Percentiles rank a stretch among this genome's conserved stretches.
Conservation (phyloP, 1,140 invertebrate species). For the Ptiloglossa arizonensis region DNA sequence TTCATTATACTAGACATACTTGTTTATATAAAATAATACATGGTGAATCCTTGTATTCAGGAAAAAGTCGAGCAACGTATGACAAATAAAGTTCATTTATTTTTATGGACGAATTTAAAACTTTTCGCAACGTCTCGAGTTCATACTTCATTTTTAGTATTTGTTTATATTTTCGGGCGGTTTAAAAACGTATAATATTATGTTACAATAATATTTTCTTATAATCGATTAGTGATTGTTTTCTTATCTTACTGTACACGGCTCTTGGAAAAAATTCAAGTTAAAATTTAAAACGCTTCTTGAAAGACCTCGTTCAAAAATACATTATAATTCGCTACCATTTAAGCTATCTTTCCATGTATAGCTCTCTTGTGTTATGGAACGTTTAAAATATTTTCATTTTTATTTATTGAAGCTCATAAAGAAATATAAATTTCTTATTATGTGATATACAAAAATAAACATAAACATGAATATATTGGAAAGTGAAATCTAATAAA, state of each 20-base stretch:
- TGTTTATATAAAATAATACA: constrained; percentile 50
- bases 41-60: constrained; percentile 30
- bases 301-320: constrained; percentile 13
- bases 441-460: too few species aligned
- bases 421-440: too few species aligned
- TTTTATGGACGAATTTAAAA: constrained; percentile 29
- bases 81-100: constrained; percentile 39
- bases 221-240: neutral
- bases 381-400: too few species aligned
- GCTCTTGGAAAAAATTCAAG: neutral
- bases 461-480: too few species aligned
- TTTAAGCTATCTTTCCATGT: too few species aligned
- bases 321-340: constrained; percentile 6
- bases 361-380: too few species aligned
- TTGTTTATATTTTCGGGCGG: neutral
- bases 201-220: neutral
- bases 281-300: constrained; percentile 9
- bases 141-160: neutral
- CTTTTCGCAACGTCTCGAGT: neutral
- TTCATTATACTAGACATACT: constrained; percentile 10
- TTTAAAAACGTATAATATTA: neutral
- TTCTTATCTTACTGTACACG: neutral
- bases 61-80: constrained; percentile 53
- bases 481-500: too few species aligned
- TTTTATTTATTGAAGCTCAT: too few species aligned